Conservation (phyloP, 2,113 vertebrate species). For the Chaenogobius annularis region DNA sequence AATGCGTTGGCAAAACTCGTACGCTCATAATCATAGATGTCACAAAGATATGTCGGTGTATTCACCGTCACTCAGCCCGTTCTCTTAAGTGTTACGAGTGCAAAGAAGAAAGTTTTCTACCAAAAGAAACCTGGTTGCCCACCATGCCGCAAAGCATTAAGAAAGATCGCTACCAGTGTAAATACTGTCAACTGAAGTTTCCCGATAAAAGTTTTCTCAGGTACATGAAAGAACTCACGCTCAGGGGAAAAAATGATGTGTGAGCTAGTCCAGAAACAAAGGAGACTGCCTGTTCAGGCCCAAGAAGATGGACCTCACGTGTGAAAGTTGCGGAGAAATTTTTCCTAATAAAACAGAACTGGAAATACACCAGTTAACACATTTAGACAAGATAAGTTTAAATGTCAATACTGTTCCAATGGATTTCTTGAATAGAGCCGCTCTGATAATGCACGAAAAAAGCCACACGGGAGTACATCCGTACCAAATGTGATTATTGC, state of each 20-base stretch:
- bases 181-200: background rate
- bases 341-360: background rate
- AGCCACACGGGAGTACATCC: background rate
- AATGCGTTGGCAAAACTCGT: background rate
- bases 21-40: background rate
- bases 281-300: too few species aligned
- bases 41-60: background rate
- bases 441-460: background rate
- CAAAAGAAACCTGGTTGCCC: background rate
- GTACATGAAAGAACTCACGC: background rate
- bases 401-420: background rate
- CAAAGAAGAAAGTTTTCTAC: background rate
- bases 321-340: background rate
- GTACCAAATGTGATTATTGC: background rate
- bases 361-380: background rate
- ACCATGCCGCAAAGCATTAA: background rate
- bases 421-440: background rate
- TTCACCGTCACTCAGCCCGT: background rate
- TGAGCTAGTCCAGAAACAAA: too few species aligned
- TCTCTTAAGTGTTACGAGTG: background rate
- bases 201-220: background rate
- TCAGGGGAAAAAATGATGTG: too few species aligned
- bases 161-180: background rate
- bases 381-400: background rate
- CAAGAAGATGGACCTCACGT: background rate